These are phyloP conservation scores for Scomber japonicus DNA, from an alignment of 2,113 vertebrate genomes.

Conservation along the genomic window DNA sequence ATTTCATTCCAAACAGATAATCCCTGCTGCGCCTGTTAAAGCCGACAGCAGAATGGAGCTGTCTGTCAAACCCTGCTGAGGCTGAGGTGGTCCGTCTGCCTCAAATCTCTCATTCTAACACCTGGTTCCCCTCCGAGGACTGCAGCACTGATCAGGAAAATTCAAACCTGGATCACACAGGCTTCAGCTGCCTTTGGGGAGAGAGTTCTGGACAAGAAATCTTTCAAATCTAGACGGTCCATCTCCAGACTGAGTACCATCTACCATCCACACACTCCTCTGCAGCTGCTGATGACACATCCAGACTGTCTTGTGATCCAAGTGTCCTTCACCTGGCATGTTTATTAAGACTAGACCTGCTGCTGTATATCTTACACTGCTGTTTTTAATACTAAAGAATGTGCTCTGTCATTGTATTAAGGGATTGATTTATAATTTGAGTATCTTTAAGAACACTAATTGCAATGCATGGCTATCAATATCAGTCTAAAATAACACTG, in stretches of 20 bases:
- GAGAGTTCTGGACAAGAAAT: conserved; percentile 16
- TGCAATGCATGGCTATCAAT: no score
- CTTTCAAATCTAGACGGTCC: conserved; percentile 12
- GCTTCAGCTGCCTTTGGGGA: background rate
- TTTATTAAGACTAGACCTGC: conserved; percentile 11
- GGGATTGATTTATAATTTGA: no score
- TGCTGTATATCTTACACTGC: no score
- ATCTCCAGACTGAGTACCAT: background rate
- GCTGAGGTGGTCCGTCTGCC: conserved; percentile 25
- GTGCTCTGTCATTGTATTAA: no score
- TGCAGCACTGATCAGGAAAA: background rate
- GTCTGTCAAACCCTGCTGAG: conserved; percentile 26
- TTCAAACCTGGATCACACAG: conserved; percentile 1
- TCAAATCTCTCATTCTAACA: conserved; percentile 22
- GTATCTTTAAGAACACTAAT: no score
- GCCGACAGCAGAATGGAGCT: conserved; percentile 27
- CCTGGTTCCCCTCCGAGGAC: background rate
- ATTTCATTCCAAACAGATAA: conserved; percentile 30
- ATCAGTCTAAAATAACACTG: no score
- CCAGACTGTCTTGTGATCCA: background rate
- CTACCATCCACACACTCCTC: background rate
- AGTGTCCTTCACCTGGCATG: conserved; percentile 27
- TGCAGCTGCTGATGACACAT: background rate
- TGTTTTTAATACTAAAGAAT: no score
- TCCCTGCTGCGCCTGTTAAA: conserved; percentile 1